A percentile compares a stretch with the other conserved stretches of the same genome.
These are phyloP conservation scores for Scaeva pyrastri DNA, from an alignment of 2,888 invertebrate genomes.

Conservation along the genomic window DNA sequence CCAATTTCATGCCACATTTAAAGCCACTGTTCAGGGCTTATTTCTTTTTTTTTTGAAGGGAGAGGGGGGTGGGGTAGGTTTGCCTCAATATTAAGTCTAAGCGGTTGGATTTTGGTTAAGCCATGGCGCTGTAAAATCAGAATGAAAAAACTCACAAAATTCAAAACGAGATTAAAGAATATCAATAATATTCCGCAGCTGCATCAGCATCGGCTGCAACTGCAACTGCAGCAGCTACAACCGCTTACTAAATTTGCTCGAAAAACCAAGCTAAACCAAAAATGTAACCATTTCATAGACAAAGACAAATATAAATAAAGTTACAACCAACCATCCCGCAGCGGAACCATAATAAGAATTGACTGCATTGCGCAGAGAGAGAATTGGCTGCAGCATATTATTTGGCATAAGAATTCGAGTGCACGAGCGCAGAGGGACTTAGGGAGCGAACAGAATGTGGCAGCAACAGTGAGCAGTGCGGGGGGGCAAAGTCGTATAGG, in stretches of 20 bases:
- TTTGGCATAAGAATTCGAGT: conserved; percentile 29
- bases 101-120: conserved; percentile 15
- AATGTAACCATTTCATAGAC: conserved; percentile 43
- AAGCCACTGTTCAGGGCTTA: neutral
- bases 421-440: too few relatives aligned
- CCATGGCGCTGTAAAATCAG: conserved; percentile 1
- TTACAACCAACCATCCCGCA: conserved; percentile 50
- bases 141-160: conserved; percentile 7
- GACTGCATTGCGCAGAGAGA: conserved; percentile 46
- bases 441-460: neutral
- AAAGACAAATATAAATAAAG: conserved; percentile 57
- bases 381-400: conserved; percentile 55
- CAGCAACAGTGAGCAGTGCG: neutral
- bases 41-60: conserved; percentile 1
- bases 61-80: too few relatives aligned
- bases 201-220: conserved; percentile 22
- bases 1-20: neutral
- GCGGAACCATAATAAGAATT: conserved; percentile 65
- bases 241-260: conserved; percentile 34
- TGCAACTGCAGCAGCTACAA: conserved; percentile 39
- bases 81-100: conserved; percentile 48
- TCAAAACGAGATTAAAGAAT: conserved; percentile 49
- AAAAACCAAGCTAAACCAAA: conserved; percentile 18
- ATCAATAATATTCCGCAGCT: conserved; percentile 60
- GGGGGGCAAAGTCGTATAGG: neutral